These are phyloP conservation scores for Desmophyllum pertusum DNA, from an alignment of 92 coral and sea anemone genomes.

Conservation along the genomic window DNA sequence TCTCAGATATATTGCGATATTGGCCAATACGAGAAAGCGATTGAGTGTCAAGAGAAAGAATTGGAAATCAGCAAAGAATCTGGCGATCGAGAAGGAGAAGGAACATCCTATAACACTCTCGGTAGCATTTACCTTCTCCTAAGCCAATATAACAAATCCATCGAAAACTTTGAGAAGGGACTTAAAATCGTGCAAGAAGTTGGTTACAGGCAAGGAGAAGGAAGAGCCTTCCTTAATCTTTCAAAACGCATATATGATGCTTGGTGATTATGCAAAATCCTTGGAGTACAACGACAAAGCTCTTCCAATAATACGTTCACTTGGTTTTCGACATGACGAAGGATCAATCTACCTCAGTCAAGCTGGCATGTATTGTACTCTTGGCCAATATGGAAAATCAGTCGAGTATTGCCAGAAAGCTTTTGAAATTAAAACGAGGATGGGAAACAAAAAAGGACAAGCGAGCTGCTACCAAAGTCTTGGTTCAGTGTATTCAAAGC, in stretches of 20 bases:
- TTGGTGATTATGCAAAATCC: conserved; percentile 15
- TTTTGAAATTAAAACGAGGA: neutral
- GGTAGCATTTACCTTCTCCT: neutral
- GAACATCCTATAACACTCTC: neutral
- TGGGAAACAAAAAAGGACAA: neutral
- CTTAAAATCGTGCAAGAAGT: neutral
- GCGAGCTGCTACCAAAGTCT: neutral
- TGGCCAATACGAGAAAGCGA: neutral
- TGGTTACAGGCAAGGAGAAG: neutral
- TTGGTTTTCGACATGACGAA: neutral
- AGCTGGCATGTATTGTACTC: neutral
- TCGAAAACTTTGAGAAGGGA: neutral
- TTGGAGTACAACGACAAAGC: conserved; percentile 4
- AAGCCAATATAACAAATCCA: neutral
- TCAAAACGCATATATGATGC: neutral
- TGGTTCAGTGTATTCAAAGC: neutral
- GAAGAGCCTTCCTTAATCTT: neutral
- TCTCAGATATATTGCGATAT: neutral
- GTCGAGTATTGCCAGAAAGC: neutral
- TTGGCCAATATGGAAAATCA: neutral
- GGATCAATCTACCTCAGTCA: no score
- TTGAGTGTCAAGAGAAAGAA: neutral
- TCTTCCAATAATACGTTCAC: neutral
- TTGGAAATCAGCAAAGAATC: neutral
- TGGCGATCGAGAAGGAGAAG: neutral